Evolutionary conservation across 2,888 invertebrate species (phyloP), one percentile per base, ranked within the genome.

Genomic region (Orthonevra nobilis): DNA sequence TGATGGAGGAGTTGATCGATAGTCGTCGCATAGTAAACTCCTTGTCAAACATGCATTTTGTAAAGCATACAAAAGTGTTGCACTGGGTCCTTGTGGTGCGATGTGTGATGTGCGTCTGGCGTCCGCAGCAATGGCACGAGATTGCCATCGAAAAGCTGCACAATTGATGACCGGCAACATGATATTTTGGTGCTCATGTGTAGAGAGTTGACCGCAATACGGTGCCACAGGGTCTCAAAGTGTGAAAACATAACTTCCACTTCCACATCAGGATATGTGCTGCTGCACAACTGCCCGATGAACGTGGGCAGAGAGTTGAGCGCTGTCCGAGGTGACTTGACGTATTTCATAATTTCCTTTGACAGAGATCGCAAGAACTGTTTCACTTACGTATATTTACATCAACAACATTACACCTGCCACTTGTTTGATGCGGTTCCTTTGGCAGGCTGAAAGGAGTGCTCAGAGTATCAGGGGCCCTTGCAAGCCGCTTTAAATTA

Each of bases 31-130:
- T 84, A 83, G 84, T 84, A 84, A 85, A 84, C 85, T 85, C 84
- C 85, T 85, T 86, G 87, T 86, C 86, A 84, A 85, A 85, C 86
- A 86, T 83, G 85, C 83, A 85, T 84, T 85, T 86, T 85, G 82
- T 82, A 83, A 84, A 84, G 85, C 73, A 79, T 73, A 73, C 79
- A 79, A 79, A 79, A 79, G 73, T 79, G 73, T 54, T 79, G 72
- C 66, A 60, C 73, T n/a, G 30, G 54, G 48, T 60, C 28, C 54
- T 64, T 66, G 64, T 66, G 50, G 20, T 60, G 58, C 23, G 52
- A 19, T n/a, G n/a, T n/a, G n/a, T n/a, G n/a, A n/a, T 40, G 46
- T 34, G 44, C 42, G 48, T 28, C 40, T 32, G 48, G 23, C 20
- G 12, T 61, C 6, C 54, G 56, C 36, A 50, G 40, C 61, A 48